Base-by-base conservation (phyloP, 2,113 vertebrate species). In the Cranoglanis bouderius region DNA sequence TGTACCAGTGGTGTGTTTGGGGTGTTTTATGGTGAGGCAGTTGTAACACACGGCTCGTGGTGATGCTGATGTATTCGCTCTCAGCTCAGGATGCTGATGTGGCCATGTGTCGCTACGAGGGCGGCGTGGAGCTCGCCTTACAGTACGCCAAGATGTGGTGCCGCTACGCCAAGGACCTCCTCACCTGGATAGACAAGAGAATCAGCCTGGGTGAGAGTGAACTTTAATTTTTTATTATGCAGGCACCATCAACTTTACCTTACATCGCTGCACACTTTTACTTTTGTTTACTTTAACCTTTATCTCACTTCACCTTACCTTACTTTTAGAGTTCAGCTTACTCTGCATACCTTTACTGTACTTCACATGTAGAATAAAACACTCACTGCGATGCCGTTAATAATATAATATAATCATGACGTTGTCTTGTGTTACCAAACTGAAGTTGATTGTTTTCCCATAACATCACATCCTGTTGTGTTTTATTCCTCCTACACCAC, bases 71-170 rank as follows among this genome's bases (percentile, higher is more conserved):
- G 93, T 96, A 90, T 93, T 95, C 93, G 87, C 32, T 94, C 91
- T 95, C 95, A 97, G 97, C 87, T 88, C 95, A 97, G 90, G 96
- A 98, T 77, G 96, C 97, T 18, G 98, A 99, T 75, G 92, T 96
- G 90, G 94, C 94, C 87, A 95, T 99, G 83, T 94, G 96, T 74
- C 96, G 93, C 82, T 96, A 95, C 0, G 96, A 97, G 49, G 96
- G 95, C 0, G 98, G 98, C 13, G 97, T 98, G 74, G 97, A 98
- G 12, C 94, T 95, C 0, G 97, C 97, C 0, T 92, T 99, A 51
- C 96, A 96, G 3, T 98, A 99, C 0, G 94, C 97, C 92, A 99
- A 99, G 90, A 94, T 93, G 91, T 98, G 98, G 98, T 97, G 97
- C 90, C 97, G 96, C 92, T 98, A 98, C 0, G 95, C 97, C 89